Evolutionary conservation across 2,113 vertebrate genomes (phyloP).

Genomic region (Phylloscopus trochiloides): DNA sequence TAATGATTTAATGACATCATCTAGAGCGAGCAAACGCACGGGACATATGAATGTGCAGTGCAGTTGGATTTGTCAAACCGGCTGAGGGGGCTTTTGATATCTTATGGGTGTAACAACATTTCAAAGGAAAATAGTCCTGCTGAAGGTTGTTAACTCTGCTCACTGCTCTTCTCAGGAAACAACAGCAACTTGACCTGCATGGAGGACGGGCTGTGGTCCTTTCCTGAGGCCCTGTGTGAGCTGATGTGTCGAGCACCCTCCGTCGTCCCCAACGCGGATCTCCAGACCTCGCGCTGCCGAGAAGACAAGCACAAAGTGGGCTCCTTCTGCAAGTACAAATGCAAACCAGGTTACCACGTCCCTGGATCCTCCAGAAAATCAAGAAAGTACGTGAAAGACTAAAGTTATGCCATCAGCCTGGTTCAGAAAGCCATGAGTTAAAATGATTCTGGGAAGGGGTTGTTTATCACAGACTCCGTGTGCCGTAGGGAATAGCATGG

Average conservation of each 20-base stretch:
- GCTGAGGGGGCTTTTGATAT: background rate
- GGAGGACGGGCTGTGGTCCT: constrained; percentile 98
- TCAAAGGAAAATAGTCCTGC: background rate
- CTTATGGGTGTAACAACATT: background rate
- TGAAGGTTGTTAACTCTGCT: background rate
- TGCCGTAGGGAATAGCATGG: background rate
- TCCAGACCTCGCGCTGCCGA: constrained; percentile 88
- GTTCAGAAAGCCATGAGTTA: background rate
- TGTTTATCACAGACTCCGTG: background rate
- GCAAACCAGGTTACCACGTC: constrained; percentile 93
- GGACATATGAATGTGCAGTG: background rate
- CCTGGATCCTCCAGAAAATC: constrained; percentile 81
- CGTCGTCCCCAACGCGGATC: constrained; percentile 83
- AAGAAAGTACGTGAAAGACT: constrained; percentile 79
- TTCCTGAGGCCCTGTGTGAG: constrained; percentile 94
- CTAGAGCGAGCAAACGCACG: background rate
- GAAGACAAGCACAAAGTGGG: constrained; percentile 93
- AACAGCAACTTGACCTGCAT: constrained; percentile 91
- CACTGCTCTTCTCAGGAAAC: constrained; percentile 76
- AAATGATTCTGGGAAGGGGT: background rate
- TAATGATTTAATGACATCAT: constrained; percentile 10
- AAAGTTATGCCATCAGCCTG: background rate
- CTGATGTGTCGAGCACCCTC: constrained; percentile 91
- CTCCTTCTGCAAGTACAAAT: constrained; percentile 96
- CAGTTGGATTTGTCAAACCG: background rate